A percentile compares a stretch with the other conserved stretches of the same genome.
Conservation (phyloP, 1,140 invertebrate genomes). For the Orchesella cincta region DNA sequence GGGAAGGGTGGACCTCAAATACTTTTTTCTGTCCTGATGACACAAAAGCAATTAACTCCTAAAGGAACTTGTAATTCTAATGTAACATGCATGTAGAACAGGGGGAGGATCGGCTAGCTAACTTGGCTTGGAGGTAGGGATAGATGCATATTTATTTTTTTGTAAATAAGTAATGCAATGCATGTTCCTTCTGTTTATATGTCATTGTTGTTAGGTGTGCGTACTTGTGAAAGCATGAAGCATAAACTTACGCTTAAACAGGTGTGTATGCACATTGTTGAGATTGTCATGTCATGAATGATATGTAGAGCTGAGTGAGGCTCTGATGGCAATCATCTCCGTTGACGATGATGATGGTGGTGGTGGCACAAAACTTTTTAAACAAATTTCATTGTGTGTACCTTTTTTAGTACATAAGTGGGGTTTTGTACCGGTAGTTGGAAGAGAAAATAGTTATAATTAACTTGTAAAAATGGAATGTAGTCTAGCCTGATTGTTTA, state of each 20-base stretch:
- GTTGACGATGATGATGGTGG: no score
- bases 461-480: background rate
- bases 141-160: background rate
- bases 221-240: conserved; percentile 17
- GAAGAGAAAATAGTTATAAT: background rate
- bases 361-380: no score
- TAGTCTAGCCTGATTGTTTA: no score
- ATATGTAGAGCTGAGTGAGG: background rate
- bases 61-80: background rate
- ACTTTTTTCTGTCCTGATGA: background rate
- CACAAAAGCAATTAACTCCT: conserved; percentile 9
- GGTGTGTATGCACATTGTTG: conserved; percentile 16
- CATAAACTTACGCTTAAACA: conserved; percentile 8
- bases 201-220: background rate
- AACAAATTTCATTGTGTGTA: no score
- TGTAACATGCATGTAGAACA: background rate
- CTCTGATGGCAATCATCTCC: no score
- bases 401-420: no score
- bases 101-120: background rate
- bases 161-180: background rate
- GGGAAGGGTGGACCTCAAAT: conserved; percentile 9
- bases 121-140: background rate
- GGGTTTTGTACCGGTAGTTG: background rate
- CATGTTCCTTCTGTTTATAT: background rate
- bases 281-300: background rate